Evolutionary conservation across 2,888 invertebrate genomes (phyloP), one percentile per base, ranked within the genome.

Genomic region (Invenusta paracnida): DNA sequence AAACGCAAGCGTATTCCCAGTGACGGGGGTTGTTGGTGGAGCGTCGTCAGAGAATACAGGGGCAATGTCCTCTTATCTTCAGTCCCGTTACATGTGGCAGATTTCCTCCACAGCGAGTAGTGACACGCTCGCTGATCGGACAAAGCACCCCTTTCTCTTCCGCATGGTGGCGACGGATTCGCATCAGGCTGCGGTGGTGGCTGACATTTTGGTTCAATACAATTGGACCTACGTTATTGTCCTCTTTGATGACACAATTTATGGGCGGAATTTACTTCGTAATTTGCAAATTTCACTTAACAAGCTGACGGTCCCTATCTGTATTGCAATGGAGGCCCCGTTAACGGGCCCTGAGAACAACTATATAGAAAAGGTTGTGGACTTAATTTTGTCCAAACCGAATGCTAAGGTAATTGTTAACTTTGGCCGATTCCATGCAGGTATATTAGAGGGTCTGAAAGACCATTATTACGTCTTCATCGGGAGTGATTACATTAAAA

Each of bases 201-300:
- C 73, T 0, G 84, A 84, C 25, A 23, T 84, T 23, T 23, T 84
- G 0, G n/a, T 83, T 23, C 66, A 83, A 17, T 73, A 81, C 25
- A 66, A 81, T 28, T 84, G 84, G 84, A 84, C 83, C 73, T 84
- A 84, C 83, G 82, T 84, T 5, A 81, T 67, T 1, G 29, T 84
- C 17, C 66, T 84, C 23, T 73, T 25, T 31, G 84, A 67, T 0
- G 84, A 73, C 29, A 84, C 67, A 0, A 66, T 25, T 29, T 67
- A 84, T 66, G 84, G 84, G 29, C 23, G 31, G 29, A 30, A 30
- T 17, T 13, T 82, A 30, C 29, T 30, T 2, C 5, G 31, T 25
- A 11, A 82, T 30, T 82, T 82, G 29, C 30, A 82, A 5, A 30
- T 30, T 82, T 82, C 29, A 5, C 11, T 82, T 2, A 28, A 17